These are phyloP conservation scores for Drosophila kepulauana DNA, from an alignment of 1,140 invertebrate species.

Conservation along the genomic window DNA sequence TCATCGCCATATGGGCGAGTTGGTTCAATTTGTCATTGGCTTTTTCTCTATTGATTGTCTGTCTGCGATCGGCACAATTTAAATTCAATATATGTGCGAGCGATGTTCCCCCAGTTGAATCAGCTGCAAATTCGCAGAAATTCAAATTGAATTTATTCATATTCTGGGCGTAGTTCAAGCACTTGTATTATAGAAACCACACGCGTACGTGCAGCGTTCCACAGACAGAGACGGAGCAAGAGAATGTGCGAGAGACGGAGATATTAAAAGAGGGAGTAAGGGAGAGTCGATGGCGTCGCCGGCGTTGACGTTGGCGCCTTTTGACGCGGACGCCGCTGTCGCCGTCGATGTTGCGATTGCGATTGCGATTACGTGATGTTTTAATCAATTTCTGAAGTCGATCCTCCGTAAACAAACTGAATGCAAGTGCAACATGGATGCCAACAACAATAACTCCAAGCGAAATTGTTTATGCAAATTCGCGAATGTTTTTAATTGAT, in stretches of 20 bases:
- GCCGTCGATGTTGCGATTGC: constrained; percentile 22
- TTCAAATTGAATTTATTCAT: constrained; percentile 65
- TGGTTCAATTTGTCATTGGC: constrained; percentile 61
- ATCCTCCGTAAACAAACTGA: constrained; percentile 48
- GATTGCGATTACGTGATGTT: constrained; percentile 77
- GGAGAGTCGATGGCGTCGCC: background rate
- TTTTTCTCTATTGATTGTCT: constrained; percentile 21
- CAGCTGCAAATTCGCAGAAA: constrained; percentile 59
- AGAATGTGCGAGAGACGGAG: background rate
- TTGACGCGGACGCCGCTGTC: constrained; percentile 28
- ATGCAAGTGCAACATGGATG: constrained; percentile 64
- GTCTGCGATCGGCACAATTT: constrained; percentile 46
- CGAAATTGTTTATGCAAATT: constrained; percentile 73
- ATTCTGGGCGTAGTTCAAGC: constrained; percentile 3
- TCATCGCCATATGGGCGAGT: constrained; percentile 23
- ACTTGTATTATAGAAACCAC: constrained; percentile 40
- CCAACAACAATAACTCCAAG: constrained; percentile 26
- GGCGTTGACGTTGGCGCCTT: constrained; percentile 55
- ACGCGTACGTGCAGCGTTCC: constrained; percentile 66
- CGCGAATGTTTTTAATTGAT: constrained; percentile 65
- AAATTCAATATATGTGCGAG: constrained; percentile 44
- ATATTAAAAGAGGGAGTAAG: background rate
- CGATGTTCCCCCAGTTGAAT: constrained; percentile 45
- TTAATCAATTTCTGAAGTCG: constrained; percentile 70
- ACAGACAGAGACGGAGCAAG: background rate